Base-by-base conservation (phyloP, 2,888 invertebrate species). In the Drosophila emarginata region DNA sequence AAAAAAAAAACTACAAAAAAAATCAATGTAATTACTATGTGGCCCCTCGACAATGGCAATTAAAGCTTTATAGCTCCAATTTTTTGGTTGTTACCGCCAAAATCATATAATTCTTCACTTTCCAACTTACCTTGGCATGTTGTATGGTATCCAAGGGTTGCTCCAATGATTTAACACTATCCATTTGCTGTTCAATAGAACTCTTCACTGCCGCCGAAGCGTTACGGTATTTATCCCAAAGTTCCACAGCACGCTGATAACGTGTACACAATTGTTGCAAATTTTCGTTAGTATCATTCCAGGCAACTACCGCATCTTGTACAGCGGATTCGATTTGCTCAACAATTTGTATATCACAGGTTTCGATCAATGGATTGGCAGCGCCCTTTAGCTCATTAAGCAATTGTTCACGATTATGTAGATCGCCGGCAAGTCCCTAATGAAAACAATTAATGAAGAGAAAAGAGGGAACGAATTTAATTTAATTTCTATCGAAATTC, bases 161-260 rank as follows among this genome's bases (percentile, higher is more conserved):
- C 54, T 91, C 90, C 84, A 96, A 93, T 76, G 95, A 94, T 80
- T 94, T 94, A 63, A 95, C 94, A 59, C 93, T 93, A 78, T 95
- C 95, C 93, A 96, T 95, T 91, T 96, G 95, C 88, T 94, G 94
- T 89, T 96, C 96, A 51, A 95, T 94, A 94, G 95, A 96, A 78
- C 94, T 94, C 75, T 95, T 94, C 70, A 97, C 95, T 28, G 95
- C 94, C 52, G 95, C 95, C 64, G 95, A 95, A 7, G 96, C 95
- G 90, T 96, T 96, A 40, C 95, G 94, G 93, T 97, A 97, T 70
- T 95, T 94, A 88, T 95, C 93, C 97, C 97, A 97, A 67, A 97
- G 93, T 57, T 95, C 94, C 64, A 96, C 96, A 3, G 96, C 97
- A 89, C 95, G 94, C 90, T 96, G 95, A 92, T 97, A 97, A 83